Evolutionary conservation across 2,113 vertebrate genomes (phyloP), one percentile per base, ranked within the genome.

Genomic region (Grammomys surdaster): DNA sequence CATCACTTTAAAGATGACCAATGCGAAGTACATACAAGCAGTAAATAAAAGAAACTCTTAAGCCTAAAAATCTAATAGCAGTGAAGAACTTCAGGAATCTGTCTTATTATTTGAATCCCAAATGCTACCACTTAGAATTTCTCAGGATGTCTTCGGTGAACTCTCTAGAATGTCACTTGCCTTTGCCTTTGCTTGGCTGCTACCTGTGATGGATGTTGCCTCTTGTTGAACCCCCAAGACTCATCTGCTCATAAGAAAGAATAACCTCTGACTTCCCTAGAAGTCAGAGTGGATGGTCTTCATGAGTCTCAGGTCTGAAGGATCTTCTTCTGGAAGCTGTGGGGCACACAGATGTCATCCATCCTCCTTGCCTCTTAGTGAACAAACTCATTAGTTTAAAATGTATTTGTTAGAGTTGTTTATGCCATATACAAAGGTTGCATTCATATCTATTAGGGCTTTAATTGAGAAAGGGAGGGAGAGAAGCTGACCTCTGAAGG

Each of bases 381-480:
- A 93, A 60, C 63, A 46, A 89, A 43, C 56, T 56, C 78, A 51
- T 51, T 51, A 43, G 9, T 90, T 69, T 80, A 51, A 91, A 72
- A 46, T 72, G 46, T 80, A 65, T 94, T 90, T 85, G n/a, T 78
- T 51, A 81, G 51, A 58, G 10, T 76, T 80, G 46, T 60, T 89
- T 88, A 51, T 40, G 28, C 75, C 14, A 12, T 22, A 69, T 43
- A 56, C 24, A 0, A 8, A 88, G 24, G 9, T 46, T 76, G 5
- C 46, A 2, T 78, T 93, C 16, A 58, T 43, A 48, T 75, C 48
- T 33, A 24, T 24, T 40, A 78, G 54, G 56, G 33, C 7, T 54
- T 69, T 31, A 70, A 28, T 9, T 67, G 19, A 43, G 80, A 85
- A 97, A 82, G 73, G 82, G 40, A 87, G 84, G 46, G 81, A 31